Base-by-base conservation (phyloP, 35 echinoderm and acorn worm species). In the Ophiothrix spiculata region DNA sequence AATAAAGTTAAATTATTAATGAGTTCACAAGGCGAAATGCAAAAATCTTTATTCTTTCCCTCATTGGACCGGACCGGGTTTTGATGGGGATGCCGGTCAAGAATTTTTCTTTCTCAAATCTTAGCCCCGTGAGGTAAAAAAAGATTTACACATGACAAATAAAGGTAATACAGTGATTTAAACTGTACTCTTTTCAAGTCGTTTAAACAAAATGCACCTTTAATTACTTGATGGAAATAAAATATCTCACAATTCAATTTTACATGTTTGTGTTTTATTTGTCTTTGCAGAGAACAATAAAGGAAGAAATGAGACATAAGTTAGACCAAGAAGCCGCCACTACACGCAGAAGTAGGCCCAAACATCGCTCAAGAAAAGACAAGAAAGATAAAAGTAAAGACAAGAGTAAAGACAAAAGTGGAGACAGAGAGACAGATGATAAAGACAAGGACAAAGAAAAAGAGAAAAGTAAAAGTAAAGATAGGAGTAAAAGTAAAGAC, bases 401-500 rank as follows among this genome's bases (percentile, higher is more conserved):
- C 42, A 49, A 49, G 42, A 49, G 42, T 49, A 49, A 6, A 10
- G 42, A 49, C 6, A 49, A 49, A 19, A 49, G 42, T 19, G 19
- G 42, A 19, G 42, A 49, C 6, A 49, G 42, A 49, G 42, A 49
- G 19, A 49, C 42, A 49, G 42, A 49, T 10, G 60, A n/a, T 25
- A 69, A 69, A 25, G 60, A n/a, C 4, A 69, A 69, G 29, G 60
- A 69, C 23, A 25, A n/a, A 10, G 29, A 69, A 25, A 25, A 69
- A 69, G 29, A n/a, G 1, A 69, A 25, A 69, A 79, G 82, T 56
- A 39, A 82, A 79, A 45, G 87, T 74, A 76, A 89, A 82, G 60
- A 89, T 82, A 25, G 79, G 82, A 49, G 40, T 10, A 31, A 0
- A 38, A 46, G 29, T n/a, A 89, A 39, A 34, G 12, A 36, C n/a